phyloP scores from a whole-genome alignment of 2,113 vertebrate genomes.

The Pica pica region DNA sequence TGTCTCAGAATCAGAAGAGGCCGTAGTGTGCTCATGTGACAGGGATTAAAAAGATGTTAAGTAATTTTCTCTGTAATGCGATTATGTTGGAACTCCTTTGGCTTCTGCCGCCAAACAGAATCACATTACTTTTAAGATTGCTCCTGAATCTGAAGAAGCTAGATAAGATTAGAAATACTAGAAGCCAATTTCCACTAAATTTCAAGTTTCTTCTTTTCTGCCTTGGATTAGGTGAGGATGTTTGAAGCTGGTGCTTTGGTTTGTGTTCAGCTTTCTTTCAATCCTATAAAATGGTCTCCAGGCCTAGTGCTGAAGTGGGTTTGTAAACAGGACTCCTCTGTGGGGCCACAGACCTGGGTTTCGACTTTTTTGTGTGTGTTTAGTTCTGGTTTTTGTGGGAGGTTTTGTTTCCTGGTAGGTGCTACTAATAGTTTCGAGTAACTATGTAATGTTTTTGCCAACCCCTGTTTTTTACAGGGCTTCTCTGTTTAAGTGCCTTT shows the following conservation, averaged over 20 bases:
- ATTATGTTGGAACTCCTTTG: neutral
- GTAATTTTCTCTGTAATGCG: neutral
- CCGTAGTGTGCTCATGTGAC: neutral
- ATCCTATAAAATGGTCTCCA: rapidly evolving
- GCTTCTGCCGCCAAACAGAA: neutral
- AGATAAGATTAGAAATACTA: neutral
- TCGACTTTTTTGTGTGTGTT: neutral
- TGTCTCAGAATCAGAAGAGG: neutral
- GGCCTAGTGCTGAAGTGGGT: rapidly evolving
- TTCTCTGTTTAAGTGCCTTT: neutral
- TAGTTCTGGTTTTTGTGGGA: neutral
- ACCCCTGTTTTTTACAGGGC: neutral
- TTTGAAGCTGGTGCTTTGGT: neutral
- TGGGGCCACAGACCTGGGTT: rapidly evolving
- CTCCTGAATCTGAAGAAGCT: neutral
- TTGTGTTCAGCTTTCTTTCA: neutral
- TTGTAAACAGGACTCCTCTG: neutral
- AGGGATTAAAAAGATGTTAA: neutral
- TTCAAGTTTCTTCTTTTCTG: neutral
- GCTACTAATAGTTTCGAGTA: neutral
- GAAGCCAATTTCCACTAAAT: neutral
- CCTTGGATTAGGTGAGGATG: no score
- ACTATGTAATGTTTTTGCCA: neutral
- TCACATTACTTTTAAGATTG: neutral
- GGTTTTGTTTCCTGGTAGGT: neutral